A percentile compares a stretch with the other conserved stretches of the same genome.
phyloP scores from a whole-genome alignment of 2,888 invertebrate species.

The Pyralis farinalis region DNA sequence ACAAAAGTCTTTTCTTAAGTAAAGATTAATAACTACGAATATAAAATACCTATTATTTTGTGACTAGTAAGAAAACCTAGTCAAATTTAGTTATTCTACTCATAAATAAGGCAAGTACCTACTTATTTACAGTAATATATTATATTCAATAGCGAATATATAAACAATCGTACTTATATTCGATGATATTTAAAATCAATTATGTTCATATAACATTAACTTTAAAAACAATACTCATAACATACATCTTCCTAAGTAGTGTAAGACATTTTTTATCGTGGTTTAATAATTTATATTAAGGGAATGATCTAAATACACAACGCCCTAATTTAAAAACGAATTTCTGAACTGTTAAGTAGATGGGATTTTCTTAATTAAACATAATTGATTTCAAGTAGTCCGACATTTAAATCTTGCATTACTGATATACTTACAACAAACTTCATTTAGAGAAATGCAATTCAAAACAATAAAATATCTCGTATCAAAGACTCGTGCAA shows the following conservation, averaged over 20 bases:
- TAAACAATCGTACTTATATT: conserved; percentile 21
- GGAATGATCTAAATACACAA: no score
- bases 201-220: not conserved
- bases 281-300: no score
- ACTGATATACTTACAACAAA: not conserved
- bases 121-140: conserved; percentile 62
- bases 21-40: not conserved
- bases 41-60: conserved; percentile 23
- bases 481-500: conserved; percentile 47
- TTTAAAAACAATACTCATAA: no score
- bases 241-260: no score
- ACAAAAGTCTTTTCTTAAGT: not conserved
- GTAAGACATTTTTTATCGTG: no score
- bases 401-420: not conserved
- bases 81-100: conserved; percentile 59
- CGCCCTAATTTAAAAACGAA: no score
- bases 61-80: conserved; percentile 76
- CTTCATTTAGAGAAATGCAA: conserved; percentile 58
- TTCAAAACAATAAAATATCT: conserved; percentile 41
- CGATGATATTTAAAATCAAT: not conserved
- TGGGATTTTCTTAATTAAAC: conserved; percentile 31
- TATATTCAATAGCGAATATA: conserved; percentile 50
- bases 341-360: no score
- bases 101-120: conserved; percentile 65
- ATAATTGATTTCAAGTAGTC: conserved; percentile 26